Conservation (phyloP, 2,797 vertebrate species). For the Pteronotus mesoamericanus region DNA sequence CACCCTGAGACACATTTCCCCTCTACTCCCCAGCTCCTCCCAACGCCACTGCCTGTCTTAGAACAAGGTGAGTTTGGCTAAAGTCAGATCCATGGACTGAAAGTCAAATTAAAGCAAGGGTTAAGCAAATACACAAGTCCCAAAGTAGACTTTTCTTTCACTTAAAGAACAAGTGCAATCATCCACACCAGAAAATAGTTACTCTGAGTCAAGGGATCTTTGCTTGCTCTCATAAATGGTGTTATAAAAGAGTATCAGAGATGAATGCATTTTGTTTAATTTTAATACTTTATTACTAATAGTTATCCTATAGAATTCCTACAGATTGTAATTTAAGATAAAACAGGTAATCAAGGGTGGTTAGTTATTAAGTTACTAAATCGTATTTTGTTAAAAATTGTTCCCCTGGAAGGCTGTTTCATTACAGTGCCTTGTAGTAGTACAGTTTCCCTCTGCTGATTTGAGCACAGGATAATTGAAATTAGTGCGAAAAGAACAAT, state of each 20-base stretch:
- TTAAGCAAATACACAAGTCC: neutral
- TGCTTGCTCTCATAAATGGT: neutral
- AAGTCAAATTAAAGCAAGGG: neutral
- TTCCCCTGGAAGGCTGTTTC: neutral
- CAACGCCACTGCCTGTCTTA: neutral
- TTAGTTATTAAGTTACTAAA: neutral
- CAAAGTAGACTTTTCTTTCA: neutral
- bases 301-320: neutral
- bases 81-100: neutral
- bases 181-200: neutral
- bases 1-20: neutral
- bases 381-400: constrained; percentile 4
- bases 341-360: neutral
- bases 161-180: neutral
- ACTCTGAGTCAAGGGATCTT: neutral
- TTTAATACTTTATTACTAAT: constrained; percentile 20
- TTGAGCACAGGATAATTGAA: neutral
- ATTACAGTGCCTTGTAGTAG: neutral
- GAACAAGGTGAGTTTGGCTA: neutral
- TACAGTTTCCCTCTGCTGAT: neutral
- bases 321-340: constrained; percentile 22
- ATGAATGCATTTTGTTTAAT: neutral
- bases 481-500: neutral
- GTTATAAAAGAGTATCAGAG: neutral
- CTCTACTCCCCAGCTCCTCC: neutral